A percentile compares a stretch with the other conserved stretches of the same genome.
Conservation (phyloP, 2,888 invertebrate species). For the Lasius fuliginosus region DNA sequence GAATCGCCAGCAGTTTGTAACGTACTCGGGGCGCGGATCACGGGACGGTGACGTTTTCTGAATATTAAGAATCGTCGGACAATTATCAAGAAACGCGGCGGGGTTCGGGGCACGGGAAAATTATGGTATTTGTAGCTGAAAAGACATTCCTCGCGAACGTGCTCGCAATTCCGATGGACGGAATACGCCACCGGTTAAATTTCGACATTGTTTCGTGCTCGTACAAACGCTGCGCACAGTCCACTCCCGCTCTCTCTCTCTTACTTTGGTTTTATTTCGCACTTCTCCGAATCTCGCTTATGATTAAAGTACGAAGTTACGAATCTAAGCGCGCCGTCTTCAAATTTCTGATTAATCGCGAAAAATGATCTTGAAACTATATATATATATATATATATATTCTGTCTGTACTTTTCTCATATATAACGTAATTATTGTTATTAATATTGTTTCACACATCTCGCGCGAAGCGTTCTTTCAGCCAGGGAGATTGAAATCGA, state of each 20-base stretch:
- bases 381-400: background rate
- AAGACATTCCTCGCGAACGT: slow-evolving; percentile 70
- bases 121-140: slow-evolving; percentile 44
- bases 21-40: background rate
- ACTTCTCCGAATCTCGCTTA: slow-evolving; percentile 56
- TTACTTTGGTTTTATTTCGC: slow-evolving; percentile 7
- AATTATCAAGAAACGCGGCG: slow-evolving; percentile 58
- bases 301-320: background rate
- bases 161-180: slow-evolving; percentile 64
- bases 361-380: background rate
- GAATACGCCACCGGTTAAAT: slow-evolving; percentile 59
- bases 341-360: background rate
- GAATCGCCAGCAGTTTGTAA: background rate
- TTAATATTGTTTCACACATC: background rate
- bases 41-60: slow-evolving; percentile 26
- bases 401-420: background rate
- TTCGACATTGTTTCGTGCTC: slow-evolving; percentile 58
- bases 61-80: slow-evolving; percentile 64
- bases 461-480: background rate
- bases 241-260: slow-evolving; percentile 41
- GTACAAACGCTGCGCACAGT: background rate
- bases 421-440: background rate
- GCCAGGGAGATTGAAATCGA: background rate
- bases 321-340: slow-evolving; percentile 1
- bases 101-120: background rate